Conservation (phyloP, 2,113 vertebrate species). For the Bungarus multicinctus region DNA sequence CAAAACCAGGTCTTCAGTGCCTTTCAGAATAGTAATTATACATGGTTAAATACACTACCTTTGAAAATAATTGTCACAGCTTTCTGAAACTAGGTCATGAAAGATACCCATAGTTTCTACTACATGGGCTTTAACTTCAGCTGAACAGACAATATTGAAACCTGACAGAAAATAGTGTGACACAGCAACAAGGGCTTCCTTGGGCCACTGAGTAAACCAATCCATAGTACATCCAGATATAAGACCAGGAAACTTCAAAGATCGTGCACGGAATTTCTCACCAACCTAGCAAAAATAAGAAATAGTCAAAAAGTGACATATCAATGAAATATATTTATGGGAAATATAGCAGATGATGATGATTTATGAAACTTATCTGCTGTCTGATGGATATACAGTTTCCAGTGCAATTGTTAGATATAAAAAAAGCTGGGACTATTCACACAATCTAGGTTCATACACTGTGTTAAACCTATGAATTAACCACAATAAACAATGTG, state of each 20-base stretch:
- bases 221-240: slow-evolving; percentile 81
- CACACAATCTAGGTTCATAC: not conserved
- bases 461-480: not conserved
- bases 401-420: not conserved
- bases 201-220: slow-evolving; percentile 78
- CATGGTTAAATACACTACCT: slow-evolving; percentile 56
- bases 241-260: slow-evolving; percentile 77
- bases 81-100: slow-evolving; percentile 74
- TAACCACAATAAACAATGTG: not conserved
- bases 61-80: slow-evolving; percentile 77
- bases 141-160: slow-evolving; percentile 71
- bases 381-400: not conserved
- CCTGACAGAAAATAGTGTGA: slow-evolving; percentile 70
- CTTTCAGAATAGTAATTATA: too few relatives aligned
- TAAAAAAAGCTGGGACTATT: not conserved
- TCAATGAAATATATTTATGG: not conserved
- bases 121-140: slow-evolving; percentile 66
- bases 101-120: slow-evolving; percentile 76
- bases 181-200: slow-evolving; percentile 74
- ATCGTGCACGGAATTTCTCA: slow-evolving; percentile 75
- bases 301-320: not conserved
- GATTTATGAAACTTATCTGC: not conserved
- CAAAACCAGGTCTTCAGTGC: too few relatives aligned
- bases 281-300: slow-evolving; percentile 65
- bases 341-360: not conserved